Percentiles rank a stretch among this genome's conserved stretches.
Conservation (phyloP, 2,797 vertebrate species). For the Morus bassanus region DNA sequence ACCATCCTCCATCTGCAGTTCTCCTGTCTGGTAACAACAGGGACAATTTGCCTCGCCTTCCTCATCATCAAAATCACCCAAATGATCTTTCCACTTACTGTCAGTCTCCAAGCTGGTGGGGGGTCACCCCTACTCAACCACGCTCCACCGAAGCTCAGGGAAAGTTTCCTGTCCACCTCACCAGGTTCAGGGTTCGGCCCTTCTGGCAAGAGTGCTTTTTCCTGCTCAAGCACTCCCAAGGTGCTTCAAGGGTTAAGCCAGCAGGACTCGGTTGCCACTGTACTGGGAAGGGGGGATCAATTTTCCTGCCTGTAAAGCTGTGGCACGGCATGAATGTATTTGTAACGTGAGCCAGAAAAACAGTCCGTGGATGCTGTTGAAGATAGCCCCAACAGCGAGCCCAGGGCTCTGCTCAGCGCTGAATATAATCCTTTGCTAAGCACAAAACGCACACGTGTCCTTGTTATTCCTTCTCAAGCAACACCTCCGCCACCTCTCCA, state of each 20-base stretch:
- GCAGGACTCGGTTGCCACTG: not conserved
- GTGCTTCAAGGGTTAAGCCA: not conserved
- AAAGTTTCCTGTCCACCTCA: not conserved
- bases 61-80: not conserved
- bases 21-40: not conserved
- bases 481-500: accelerated
- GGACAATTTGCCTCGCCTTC: not conserved
- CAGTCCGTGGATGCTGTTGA: not conserved
- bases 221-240: not conserved
- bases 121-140: not conserved
- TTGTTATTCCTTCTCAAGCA: not conserved
- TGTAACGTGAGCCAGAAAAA: not conserved
- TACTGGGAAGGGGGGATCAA: not conserved
- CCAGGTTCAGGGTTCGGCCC: not conserved
- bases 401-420: not conserved
- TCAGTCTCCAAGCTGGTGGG: not conserved
- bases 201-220: not conserved
- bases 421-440: not conserved
- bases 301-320: not conserved
- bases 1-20: not conserved
- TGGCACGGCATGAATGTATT: not conserved
- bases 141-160: not conserved
- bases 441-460: not conserved
- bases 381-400: not conserved
- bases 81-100: not conserved